Percentiles rank a stretch among this genome's conserved stretches.
These are phyloP conservation scores for Lycopodina hypogea DNA, from an alignment of 37 sponge, comb jelly and placozoan species.

Conservation along the genomic window DNA sequence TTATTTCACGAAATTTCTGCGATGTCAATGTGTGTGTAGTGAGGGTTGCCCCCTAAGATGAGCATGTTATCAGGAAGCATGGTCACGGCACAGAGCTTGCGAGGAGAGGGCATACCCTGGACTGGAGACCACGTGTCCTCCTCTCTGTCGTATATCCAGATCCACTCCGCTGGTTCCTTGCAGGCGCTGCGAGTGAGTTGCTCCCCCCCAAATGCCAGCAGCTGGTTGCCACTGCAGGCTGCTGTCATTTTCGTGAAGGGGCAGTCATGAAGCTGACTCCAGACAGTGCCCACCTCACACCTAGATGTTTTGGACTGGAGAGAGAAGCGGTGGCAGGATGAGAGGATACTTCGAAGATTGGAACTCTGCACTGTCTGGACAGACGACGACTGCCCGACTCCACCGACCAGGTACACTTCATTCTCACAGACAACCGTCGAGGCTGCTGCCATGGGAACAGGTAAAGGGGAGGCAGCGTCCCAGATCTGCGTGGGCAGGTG, in stretches of 20 bases:
- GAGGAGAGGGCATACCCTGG: slow-evolving; percentile 30
- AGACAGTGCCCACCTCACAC: not conserved
- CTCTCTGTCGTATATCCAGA: slow-evolving; percentile 30
- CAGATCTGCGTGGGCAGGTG: slow-evolving; percentile 31
- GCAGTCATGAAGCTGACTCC: slow-evolving; percentile 35
- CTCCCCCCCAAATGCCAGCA: slow-evolving; percentile 52
- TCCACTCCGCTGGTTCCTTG: slow-evolving; percentile 31
- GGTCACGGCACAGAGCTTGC: slow-evolving; percentile 45
- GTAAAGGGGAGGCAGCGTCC: slow-evolving; percentile 19
- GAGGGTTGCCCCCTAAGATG: slow-evolving; percentile 44
- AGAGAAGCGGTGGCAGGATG: slow-evolving; percentile 30
- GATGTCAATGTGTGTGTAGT: slow-evolving; percentile 38
- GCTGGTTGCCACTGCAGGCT: slow-evolving; percentile 11
- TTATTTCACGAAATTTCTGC: slow-evolving; percentile 23
- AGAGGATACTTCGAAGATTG: slow-evolving; percentile 5
- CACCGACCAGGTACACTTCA: slow-evolving; percentile 28
- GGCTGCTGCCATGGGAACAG: slow-evolving; percentile 26
- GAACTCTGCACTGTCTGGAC: slow-evolving; percentile 3
- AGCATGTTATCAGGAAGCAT: slow-evolving; percentile 16
- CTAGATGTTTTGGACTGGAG: not conserved
- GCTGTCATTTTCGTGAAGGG: slow-evolving; percentile 46
- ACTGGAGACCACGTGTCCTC: slow-evolving; percentile 47
- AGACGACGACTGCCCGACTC: not conserved
- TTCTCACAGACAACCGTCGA: slow-evolving; percentile 29
- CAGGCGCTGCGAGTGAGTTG: slow-evolving; percentile 22